Base-by-base conservation (phyloP, 2,888 invertebrate species). In the Caenorhabditis sp. region DNA sequence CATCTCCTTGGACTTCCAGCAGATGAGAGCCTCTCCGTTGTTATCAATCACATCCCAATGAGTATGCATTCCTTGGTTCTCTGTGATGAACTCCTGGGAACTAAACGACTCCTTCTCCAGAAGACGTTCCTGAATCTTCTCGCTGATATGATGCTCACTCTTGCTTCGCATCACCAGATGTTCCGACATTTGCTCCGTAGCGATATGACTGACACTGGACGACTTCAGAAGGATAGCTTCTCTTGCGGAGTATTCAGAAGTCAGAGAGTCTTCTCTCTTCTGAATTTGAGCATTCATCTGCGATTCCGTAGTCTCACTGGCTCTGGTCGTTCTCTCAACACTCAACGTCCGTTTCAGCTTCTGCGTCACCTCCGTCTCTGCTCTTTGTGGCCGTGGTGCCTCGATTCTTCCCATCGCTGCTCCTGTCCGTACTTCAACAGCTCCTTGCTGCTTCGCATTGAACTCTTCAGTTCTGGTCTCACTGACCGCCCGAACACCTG, bases 21-120 rank as follows among this genome's bases (percentile, higher is more conserved):
- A 72, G 15, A 85, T 84, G 20, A 77, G 64, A 40, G 83, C 78
- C n/a, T 72, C 77, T 26, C 71, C 74, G 24, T 84, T 80, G 50
- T 70, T 82, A n/a, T 85, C 83, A 22, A 85, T 82, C 4, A 85
- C 79, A 56, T 85, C 82, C 82, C 80, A 84, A 51, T 82, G 81
- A 37, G 85, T 83, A 20, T 68, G 67, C 64, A 82, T 37, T 44
- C 80, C 84, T 26, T 80, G 80, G 32, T 72, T 80, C 35, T 82
- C 82, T 5, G 69, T 68, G 24, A 79, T 71, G 40, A 85, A 85
- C 56, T 85, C 85, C 55, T 80, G 80, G 28, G 74, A 76, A 35
- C 69, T 68, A 70, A 80, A 70, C 24, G 61, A 44, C 32, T 69
- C 58, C 37, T 79, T 67, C 20, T 76, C 76, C 5, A 26, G 22